Evolutionary conservation across 2,888 invertebrate species (phyloP), one percentile per base, ranked within the genome.

Genomic region (Trissoscelio sp.): DNA sequence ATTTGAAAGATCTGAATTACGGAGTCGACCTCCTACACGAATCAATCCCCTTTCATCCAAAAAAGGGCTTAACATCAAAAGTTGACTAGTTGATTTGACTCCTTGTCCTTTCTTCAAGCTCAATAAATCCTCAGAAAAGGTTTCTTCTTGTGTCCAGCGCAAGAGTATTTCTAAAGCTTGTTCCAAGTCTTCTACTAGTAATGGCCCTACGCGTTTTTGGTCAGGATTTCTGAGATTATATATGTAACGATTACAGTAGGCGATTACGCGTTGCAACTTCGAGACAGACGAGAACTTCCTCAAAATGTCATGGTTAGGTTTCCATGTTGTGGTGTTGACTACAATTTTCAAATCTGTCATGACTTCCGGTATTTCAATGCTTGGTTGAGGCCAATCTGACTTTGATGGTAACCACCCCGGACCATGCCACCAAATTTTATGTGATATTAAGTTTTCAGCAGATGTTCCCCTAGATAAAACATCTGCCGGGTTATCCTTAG

Each of bases 101-200:
- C n/a, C n/a, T 2, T 37, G 58, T 7, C 14, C 24, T n/a, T 42
- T 12, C 34, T 22, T 48, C 2, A 4, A 6, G 7, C 1, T 6
- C 5, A 0, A 3, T 3, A 44, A 44, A 5, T 44, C 44, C 4
- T 18, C 14, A 12, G 6, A 1, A 51, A 51, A 60, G 1, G 14
- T 12, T n/a, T 60, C 42, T 5, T 24, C 60, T 18, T 58, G 42
- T 5, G 39, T 58, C 58, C 58, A 58, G 11, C 39, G 16, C 55
- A 55, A 34, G 16, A 55, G 16, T 16, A 55, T 3, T 3, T 22
- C 24, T 9, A 58, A 42, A 24, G 58, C 39, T 14, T 9, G 22
- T 1, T 58, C 34, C 3, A 58, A 24, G 5, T 58, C 58, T 1
- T 58, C 24, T 7, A 58, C 58, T 9, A 37, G 11, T 11, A 37